Evolutionary conservation across 2,797 vertebrate species (phyloP), one percentile per base, ranked within the genome.

Genomic region (Schizothorax lantsangensis): DNA sequence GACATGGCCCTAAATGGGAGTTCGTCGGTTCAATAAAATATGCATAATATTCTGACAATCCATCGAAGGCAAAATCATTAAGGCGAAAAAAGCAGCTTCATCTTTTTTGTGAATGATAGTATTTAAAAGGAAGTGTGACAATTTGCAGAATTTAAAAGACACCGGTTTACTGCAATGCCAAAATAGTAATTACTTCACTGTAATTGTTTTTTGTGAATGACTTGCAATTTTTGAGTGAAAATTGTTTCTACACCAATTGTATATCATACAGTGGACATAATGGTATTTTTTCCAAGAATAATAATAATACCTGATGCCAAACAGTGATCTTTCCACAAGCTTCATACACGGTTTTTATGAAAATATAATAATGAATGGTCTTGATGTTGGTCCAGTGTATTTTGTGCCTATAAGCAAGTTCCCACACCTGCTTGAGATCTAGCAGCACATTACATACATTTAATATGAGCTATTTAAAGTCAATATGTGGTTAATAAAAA

Each of bases 371-470:
- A 79, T n/a, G 26, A 47, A 43, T 45, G 49, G 40, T 72, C 38
- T 26, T n/a, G 4, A 79, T 40, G 9, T 73, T 80, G 78, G 78
- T 86, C 84, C 78, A 73, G 54, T 74, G 68, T 36, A 59, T 73
- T 86, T 43, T 80, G 68, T 64, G 66, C 54, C 54, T 23, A 40
- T 26, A 26, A 49, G 19, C 68, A 64, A 30, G 68, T 62, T 73
- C 21, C 69, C 77, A 80, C 54, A 54, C 73, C 62, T 84, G 30
- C n/a, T 71, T 26, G 59, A 79, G 36, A n/a, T 74, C 17, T 68
- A 81, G 78, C 69, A 86, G 84, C 78, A 81, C 68, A 73, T 64
- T 23, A 36, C 43, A 38, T 62, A 80, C 26, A 59, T 72, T 54
- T 47, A 79, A 54, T 15, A 68, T 30, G 7, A 75, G 23, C 36